phyloP scores from a whole-genome alignment of 1,140 invertebrate species.

The Pseudomyrmex sp. region DNA sequence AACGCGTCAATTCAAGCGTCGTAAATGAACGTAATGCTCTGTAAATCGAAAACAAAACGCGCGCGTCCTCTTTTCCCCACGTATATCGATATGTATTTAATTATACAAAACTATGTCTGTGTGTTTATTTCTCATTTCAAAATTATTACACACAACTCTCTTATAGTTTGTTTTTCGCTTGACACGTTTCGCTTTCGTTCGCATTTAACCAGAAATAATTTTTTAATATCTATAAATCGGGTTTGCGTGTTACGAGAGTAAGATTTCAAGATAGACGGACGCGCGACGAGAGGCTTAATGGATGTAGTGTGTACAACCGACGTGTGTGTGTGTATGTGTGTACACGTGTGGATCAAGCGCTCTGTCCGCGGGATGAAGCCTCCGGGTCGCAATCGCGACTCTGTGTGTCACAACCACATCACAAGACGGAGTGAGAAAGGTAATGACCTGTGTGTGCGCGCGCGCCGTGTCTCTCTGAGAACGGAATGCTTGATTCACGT shows the following conservation, averaged over 20 bases:
- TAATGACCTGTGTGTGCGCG: background rate
- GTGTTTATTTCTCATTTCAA: no score
- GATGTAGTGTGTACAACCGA: slow-evolving; percentile 3
- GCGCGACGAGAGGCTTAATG: slow-evolving; percentile 25
- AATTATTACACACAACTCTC: no score
- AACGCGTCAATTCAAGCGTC: slow-evolving; percentile 22
- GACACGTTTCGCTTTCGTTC: background rate
- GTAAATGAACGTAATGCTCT: slow-evolving; percentile 36
- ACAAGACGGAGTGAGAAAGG: slow-evolving; percentile 15
- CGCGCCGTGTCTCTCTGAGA: background rate
- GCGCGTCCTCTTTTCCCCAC: no score
- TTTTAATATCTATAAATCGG: background rate
- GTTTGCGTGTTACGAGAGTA: background rate
- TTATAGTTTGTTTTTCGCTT: no score
- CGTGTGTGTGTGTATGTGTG: background rate
- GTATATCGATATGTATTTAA: no score
- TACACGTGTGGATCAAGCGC: background rate
- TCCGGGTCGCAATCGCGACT: no score
- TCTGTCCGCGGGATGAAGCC: background rate
- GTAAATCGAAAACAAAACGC: slow-evolving; percentile 39
- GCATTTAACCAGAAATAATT: background rate
- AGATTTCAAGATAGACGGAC: slow-evolving; percentile 26
- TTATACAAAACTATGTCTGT: no score
- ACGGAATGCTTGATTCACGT: slow-evolving; percentile 13
- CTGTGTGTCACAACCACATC: slow-evolving; percentile 1